phyloP scores from a whole-genome alignment of 2,888 invertebrate species.

The Himalopsyche anomala region DNA sequence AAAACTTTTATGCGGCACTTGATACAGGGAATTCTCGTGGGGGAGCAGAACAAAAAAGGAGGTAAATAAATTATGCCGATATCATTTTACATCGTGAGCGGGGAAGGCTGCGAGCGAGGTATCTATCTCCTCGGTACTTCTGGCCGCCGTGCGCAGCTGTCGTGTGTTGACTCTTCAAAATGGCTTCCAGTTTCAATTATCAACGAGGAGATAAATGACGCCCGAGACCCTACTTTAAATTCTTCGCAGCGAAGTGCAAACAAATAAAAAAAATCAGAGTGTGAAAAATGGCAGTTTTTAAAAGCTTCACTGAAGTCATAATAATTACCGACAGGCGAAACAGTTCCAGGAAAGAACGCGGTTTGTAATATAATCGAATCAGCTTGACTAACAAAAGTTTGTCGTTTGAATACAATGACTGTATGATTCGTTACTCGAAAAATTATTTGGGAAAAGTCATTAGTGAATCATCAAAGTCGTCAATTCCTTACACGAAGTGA shows the following conservation, averaged over 20 bases:
- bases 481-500: no score
- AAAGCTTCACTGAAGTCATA: conserved; percentile 29
- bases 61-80: conserved; percentile 36
- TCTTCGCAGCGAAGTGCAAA: conserved; percentile 44
- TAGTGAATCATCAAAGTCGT: no score
- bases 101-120: not conserved
- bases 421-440: no score
- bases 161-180: conserved; percentile 49
- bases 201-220: conserved; percentile 58
- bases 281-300: conserved; percentile 55
- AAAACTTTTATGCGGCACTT: conserved; percentile 17
- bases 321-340: not conserved
- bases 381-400: no score
- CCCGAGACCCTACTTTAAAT: conserved; percentile 61
- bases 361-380: not conserved
- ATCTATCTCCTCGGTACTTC: conserved; percentile 47
- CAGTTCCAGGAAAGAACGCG: conserved; percentile 1
- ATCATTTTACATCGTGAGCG: conserved; percentile 12
- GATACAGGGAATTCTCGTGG: not conserved
- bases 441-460: no score
- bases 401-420: no score
- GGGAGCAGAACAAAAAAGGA: conserved; percentile 38
- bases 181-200: conserved; percentile 61
- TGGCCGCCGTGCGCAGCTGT: conserved; percentile 53
- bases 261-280: conserved; percentile 57